phyloP scores from a whole-genome alignment of 1,140 invertebrate genomes.

The Macrotrachela quadricornifera region DNA sequence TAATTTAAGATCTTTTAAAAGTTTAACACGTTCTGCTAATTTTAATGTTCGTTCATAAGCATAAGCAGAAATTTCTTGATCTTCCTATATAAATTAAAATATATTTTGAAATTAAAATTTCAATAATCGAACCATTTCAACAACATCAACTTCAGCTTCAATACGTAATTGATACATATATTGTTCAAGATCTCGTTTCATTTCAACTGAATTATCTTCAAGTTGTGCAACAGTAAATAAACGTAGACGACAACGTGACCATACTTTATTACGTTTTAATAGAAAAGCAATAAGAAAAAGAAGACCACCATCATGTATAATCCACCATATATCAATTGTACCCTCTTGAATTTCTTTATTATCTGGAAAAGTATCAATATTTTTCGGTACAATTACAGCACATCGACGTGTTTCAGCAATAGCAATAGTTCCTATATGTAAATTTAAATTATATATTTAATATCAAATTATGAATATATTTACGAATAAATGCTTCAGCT shows the following conservation, averaged over 20 bases:
- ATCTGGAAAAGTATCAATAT: conserved; percentile 84
- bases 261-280: conserved; percentile 68
- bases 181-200: conserved; percentile 94
- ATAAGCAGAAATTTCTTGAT: conserved; percentile 87
- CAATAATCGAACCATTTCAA: conserved; percentile 66
- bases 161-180: conserved; percentile 93
- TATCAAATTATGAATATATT: too few species aligned
- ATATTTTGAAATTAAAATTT: background rate
- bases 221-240: conserved; percentile 97
- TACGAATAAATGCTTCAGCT: too few species aligned
- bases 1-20: conserved; percentile 58
- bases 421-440: too few species aligned
- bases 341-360: conserved; percentile 41
- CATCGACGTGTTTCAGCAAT: conserved; percentile 12
- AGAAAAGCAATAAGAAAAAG: conserved; percentile 91
- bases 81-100: conserved; percentile 40
- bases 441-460: too few species aligned
- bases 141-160: conserved; percentile 89
- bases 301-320: conserved; percentile 89
- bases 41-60: conserved; percentile 92
- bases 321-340: conserved; percentile 98
- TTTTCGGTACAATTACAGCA: conserved; percentile 65
- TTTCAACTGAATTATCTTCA: conserved; percentile 98
- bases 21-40: conserved; percentile 96
- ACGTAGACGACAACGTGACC: conserved; percentile 91